Evolutionary conservation across 2,888 invertebrate species (phyloP), one percentile per base, ranked within the genome.

Genomic region (Rotaria magnacalcarata): DNA sequence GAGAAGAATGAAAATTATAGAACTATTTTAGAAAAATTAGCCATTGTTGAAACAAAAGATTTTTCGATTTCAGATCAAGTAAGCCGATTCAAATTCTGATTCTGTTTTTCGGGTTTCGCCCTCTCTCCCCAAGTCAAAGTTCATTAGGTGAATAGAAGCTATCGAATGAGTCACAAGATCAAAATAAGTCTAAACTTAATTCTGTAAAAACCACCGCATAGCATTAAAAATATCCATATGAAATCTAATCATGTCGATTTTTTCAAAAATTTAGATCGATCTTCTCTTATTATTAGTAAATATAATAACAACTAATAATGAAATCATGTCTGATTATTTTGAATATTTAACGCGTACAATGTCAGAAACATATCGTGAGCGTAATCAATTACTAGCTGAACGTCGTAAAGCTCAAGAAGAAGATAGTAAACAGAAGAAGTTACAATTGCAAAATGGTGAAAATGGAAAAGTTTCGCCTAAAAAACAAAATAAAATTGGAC

Each of bases 401-500:
- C 43, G 47, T 47, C 80, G 80, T 24, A 80, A 80, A 80, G 47
- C 43, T 34, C 43, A 47, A 47, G 80, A 80, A 80, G 80, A 80
- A 80, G 80, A 80, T 7, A 80, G 47, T 80, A 80, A 80, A 80
- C 47, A 47, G 11, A 80, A 80, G 16, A 80, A 80, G 47, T 34
- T 80, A 41, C 80, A 80, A 47, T 80, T 80, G 47, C 80, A 80
- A 80, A 80, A 80, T n/a, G 80, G 80, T 80, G 80, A 80, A 6
- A 21, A 47, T 80, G 47, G n/a, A 43, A 80, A 43, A 80, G 6
- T 43, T 11, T 24, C 24, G 24, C n/a, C 43, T 0, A 47, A 43
- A n/a, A 80, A 80, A 74, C 34, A 41, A 74, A 41, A 41, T 10
- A 74, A 74, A 47, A 14, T 6, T 47, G 21, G 41, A 47, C 21